A percentile compares a stretch with the other conserved stretches of the same genome.
Conservation (phyloP, 2,113 vertebrate species). For the Ptyas mucosa region DNA sequence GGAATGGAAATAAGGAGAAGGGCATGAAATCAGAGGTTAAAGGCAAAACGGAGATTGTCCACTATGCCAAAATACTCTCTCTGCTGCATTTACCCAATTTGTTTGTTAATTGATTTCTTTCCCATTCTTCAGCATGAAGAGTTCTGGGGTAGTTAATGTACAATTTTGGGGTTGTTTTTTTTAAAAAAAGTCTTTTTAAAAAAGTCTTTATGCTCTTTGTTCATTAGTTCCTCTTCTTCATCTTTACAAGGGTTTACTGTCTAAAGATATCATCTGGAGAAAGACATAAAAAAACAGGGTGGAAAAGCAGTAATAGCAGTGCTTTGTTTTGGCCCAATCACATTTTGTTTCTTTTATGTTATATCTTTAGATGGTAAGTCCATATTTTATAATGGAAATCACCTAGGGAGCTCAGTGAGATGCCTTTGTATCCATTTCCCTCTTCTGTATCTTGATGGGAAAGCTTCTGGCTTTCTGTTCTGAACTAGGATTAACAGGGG, state of each 20-base stretch:
- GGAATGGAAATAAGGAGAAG: background rate
- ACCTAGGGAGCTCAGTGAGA: background rate
- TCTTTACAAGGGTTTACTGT: background rate
- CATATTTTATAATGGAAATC: background rate
- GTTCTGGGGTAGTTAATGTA: background rate
- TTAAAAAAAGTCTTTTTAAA: background rate
- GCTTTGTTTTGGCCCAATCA: background rate
- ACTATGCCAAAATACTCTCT: background rate
- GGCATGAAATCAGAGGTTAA: too few species aligned
- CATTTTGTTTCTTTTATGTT: background rate
- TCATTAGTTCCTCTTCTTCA: too few species aligned
- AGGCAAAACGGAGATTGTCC: background rate
- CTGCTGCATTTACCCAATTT: background rate
- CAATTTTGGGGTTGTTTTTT: background rate
- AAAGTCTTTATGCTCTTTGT: too few species aligned
- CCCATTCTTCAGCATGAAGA: background rate
- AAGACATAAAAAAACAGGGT: background rate
- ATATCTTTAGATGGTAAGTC: background rate
- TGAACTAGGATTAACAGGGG: background rate
- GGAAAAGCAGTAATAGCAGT: background rate
- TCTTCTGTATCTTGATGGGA: background rate
- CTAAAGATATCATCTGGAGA: background rate
- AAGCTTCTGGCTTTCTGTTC: too few species aligned
- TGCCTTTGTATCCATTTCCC: background rate
- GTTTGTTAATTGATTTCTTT: background rate